A percentile compares a stretch with the other conserved stretches of the same genome.
Evolutionary conservation across 2,888 invertebrate genomes (phyloP).

Genomic region (Dynastes tityus): DNA sequence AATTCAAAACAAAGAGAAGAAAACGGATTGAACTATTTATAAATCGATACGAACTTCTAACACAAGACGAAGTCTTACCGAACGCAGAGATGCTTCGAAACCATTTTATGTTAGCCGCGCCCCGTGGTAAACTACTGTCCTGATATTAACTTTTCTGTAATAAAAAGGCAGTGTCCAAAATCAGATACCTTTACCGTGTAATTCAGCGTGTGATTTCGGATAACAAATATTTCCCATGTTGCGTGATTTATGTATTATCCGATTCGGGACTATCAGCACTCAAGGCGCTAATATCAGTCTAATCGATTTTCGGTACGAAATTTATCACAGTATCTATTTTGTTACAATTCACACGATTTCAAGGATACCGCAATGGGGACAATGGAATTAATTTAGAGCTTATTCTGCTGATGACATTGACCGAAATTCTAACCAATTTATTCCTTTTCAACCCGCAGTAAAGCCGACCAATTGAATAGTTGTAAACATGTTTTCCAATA

Average conservation of each 20-base stretch:
- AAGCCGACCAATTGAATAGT: background rate
- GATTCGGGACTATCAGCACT: background rate
- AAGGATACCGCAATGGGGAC: background rate
- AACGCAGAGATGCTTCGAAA: background rate
- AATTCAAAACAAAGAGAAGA: too few species aligned
- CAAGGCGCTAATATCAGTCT: too few species aligned
- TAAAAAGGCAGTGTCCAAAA: background rate
- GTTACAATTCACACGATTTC: background rate
- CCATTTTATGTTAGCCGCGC: background rate
- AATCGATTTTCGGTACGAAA: background rate
- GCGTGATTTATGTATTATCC: background rate
- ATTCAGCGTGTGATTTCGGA: constrained; percentile 10
- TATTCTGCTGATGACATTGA: constrained; percentile 6
- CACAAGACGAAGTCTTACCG: background rate
- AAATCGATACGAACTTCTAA: background rate
- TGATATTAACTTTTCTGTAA: background rate
- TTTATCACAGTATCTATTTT: constrained; percentile 10
- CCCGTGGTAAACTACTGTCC: background rate
- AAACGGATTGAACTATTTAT: background rate
- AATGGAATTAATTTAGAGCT: background rate
- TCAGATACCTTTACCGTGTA: background rate
- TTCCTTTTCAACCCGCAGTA: background rate
- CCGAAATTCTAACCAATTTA: background rate
- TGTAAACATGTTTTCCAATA: constrained; percentile 10
- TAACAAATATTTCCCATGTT: background rate